Evolutionary conservation across 2,797 vertebrate genomes (phyloP), one percentile per base, ranked within the genome.

Genomic region (Odontamblyopus lacepedii): DNA sequence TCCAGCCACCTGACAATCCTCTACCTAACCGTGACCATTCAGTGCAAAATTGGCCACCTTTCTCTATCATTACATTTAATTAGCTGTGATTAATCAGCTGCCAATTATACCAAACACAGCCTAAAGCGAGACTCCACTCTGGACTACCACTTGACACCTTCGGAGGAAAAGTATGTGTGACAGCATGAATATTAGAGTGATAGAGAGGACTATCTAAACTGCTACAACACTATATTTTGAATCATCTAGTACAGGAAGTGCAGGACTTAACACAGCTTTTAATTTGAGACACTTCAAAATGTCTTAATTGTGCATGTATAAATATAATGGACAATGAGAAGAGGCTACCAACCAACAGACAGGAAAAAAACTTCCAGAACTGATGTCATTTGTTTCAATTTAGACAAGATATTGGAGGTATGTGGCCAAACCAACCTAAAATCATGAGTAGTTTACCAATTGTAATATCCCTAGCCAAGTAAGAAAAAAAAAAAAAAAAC

Each of bases 51-150:
- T 48, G 89, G 78, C 83, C 89, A 91, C 91, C 91, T 93, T 93
- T 93, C 91, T 93, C 91, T 86, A 91, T 91, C 91, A 92, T 94
- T 94, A 94, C 93, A 92, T 92, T 93, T 93, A 95, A 95, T 94
- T 94, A 93, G 90, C 89, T 89, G 88, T 91, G 90, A 93, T 94
- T 93, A 94, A 91, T 93, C 91, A 93, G 89, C 91, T 92, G 88
- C 88, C 91, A 92, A 93, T 92, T 92, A 92, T 92, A 93, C 91
- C 90, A 92, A 91, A 93, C 92, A 93, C 75, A 87, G 88, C 84
- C 88, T 87, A 88, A 87, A 91, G 89, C 89, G 89, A 90, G 86
- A 90, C 83, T 88, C 78, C 89, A 90, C 91, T 91, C 86, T 83
- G 88, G 80, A 80, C 81, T 1, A 65, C 81, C 88, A 93, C 92